These are phyloP conservation scores for Seira ritae DNA, from an alignment of 2,888 invertebrate genomes.

Conservation along the genomic window DNA sequence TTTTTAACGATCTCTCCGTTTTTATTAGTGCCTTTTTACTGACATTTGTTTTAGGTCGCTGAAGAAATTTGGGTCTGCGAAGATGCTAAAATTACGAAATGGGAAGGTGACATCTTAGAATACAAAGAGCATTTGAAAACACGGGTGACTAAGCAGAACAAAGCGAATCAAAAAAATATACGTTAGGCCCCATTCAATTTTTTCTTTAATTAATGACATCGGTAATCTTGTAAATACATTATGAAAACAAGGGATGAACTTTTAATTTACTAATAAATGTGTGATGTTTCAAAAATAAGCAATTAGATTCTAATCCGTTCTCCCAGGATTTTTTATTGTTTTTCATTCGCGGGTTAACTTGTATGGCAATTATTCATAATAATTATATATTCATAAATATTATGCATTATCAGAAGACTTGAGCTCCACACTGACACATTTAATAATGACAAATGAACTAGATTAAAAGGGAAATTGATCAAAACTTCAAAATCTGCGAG, in stretches of 20 bases:
- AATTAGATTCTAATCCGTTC: no score
- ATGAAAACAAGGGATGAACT: no score
- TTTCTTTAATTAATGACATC: no score
- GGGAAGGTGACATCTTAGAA: slow-evolving; percentile 96
- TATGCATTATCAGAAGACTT: slow-evolving; percentile 62
- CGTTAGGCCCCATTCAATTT: no score
- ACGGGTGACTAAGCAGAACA: slow-evolving; percentile 86
- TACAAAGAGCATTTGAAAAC: slow-evolving; percentile 97
- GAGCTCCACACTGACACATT: slow-evolving; percentile 61
- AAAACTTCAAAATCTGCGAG: slow-evolving; percentile 56
- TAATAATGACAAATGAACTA: slow-evolving; percentile 54
- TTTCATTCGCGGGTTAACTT: slow-evolving; percentile 46
- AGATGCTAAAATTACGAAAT: slow-evolving; percentile 95
- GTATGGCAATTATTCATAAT: slow-evolving; percentile 58
- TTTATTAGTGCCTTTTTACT: no score
- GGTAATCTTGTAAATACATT: no score
- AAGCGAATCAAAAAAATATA: not conserved
- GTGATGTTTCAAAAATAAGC: no score
- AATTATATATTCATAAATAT: slow-evolving; percentile 32
- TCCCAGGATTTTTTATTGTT: no score
- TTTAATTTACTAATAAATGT: no score
- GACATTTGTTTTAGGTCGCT: slow-evolving; percentile 85
- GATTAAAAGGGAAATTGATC: slow-evolving; percentile 55
- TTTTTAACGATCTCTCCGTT: not conserved
- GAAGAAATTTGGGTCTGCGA: slow-evolving; percentile 99